These are phyloP conservation scores for Uropsilus gracilis DNA, from an alignment of 2,113 vertebrate genomes.

Conservation along the genomic window DNA sequence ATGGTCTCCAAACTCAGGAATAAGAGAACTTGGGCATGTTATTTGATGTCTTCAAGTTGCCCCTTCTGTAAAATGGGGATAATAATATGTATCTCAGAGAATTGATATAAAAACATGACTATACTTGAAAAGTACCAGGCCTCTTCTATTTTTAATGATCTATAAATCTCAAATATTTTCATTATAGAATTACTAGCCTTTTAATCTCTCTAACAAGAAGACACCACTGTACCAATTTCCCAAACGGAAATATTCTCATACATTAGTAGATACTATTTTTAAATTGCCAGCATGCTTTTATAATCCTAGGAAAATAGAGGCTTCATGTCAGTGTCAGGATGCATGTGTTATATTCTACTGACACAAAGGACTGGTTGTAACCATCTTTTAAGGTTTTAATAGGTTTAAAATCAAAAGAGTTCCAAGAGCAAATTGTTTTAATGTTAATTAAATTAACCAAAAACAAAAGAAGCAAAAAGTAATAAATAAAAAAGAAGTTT, in stretches of 20 bases:
- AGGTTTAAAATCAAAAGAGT: constrained; percentile 50
- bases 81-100: not conserved
- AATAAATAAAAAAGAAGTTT: constrained; percentile 30
- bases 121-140: not conserved
- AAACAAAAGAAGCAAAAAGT: constrained; percentile 44
- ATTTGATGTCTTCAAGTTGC: not conserved
- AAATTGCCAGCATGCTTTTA: not conserved
- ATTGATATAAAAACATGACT: not conserved
- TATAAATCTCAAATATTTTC: not conserved
- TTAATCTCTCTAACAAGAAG: not conserved
- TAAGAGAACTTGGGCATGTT: not conserved
- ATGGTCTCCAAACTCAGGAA: not conserved
- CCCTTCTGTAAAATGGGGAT: not conserved
- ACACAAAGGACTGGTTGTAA: not conserved
- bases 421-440: not conserved
- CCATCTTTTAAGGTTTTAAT: constrained; percentile 1
- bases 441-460: constrained; percentile 45
- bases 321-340: not conserved
- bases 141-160: not conserved
- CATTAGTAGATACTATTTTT: not conserved
- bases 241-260: not conserved
- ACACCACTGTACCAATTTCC: not conserved
- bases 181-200: not conserved
- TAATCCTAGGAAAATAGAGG: not conserved
- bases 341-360: not conserved